Evolutionary conservation across 64 coral and sea anemone genomes (phyloP), one percentile per base, ranked within the genome.

Genomic region (Pocillopora damicornis): DNA sequence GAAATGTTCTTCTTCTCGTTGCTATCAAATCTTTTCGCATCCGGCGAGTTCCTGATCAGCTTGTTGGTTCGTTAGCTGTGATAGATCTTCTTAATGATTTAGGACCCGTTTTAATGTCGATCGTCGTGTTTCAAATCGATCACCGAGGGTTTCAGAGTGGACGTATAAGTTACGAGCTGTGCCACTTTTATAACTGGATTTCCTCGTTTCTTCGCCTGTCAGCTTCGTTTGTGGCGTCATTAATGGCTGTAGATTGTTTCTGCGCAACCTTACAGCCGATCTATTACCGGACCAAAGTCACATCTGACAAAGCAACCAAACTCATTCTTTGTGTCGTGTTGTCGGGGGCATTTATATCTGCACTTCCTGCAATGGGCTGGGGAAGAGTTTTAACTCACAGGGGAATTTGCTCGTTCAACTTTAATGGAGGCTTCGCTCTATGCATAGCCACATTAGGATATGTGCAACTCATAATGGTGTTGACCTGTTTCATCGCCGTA

Each of bases 51-150:
- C 80, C 88, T 5, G 92, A 94, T 36, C 67, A 90, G 26, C 61
- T 94, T 23, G 86, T 94, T 59, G 79, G 88, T 16, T 87, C 77
- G 3, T 64, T 94, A 17, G 77, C 92, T 26, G 18, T 74, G 12
- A 76, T 89, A 59, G 92, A 94, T 62, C 88, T 94, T 69, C 34
- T 90, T 0, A 94, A 94, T 22, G 88, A 86, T 23, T 25, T 94
- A 2, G 58, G 67, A 20, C 92, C 88, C 6, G 80, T 94, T 1
- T 76, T 89, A 35, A 80, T 94, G 12, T 81, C 88, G 20, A 67
- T 76, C n/a, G 37, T 80, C 22, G 86, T 86, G 58, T 61, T 76
- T 42, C 60, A 90, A 34, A 42, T 73, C 15, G 59, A 84, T 58
- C 75, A 72, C 12, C 17, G 75, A 26, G 92, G 92, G 5, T 94